These are phyloP conservation scores for Eilema griseolum DNA, from an alignment of 2,888 invertebrate genomes.

Conservation along the genomic window DNA sequence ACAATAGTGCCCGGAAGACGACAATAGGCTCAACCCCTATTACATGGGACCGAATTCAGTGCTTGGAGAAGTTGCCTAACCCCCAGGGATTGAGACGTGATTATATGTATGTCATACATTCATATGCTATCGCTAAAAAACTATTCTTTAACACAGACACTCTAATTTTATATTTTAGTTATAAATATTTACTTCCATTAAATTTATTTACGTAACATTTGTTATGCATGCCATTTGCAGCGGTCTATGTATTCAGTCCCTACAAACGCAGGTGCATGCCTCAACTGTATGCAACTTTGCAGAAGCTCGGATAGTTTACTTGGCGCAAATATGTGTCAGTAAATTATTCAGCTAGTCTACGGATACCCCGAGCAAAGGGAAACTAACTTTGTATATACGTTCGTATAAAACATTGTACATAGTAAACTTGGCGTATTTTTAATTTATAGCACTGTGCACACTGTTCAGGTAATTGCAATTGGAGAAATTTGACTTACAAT, in stretches of 20 bases:
- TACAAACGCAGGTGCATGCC: constrained; percentile 22
- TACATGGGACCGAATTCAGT: too few species aligned
- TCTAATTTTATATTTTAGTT: too few species aligned
- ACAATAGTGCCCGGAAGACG: too few species aligned
- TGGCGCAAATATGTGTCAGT: constrained; percentile 46
- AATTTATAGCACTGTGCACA: background rate
- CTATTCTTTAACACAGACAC: too few species aligned
- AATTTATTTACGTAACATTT: background rate
- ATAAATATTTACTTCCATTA: background rate
- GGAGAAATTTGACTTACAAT: background rate
- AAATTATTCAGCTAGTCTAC: constrained; percentile 44
- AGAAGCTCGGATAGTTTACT: constrained; percentile 39
- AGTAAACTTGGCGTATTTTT: constrained; percentile 17
- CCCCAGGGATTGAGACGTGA: too few species aligned
- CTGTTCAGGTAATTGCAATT: background rate
- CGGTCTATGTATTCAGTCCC: background rate
- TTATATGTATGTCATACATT: too few species aligned
- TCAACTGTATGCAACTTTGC: constrained; percentile 23
- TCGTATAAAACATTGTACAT: constrained; percentile 29
- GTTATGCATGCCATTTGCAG: constrained; percentile 2
- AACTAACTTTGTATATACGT: constrained; percentile 42
- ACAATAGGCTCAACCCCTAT: too few species aligned
- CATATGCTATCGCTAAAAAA: too few species aligned
- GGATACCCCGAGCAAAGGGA: constrained; percentile 29
- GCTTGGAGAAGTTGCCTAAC: too few species aligned